Evolutionary conservation across 2,113 vertebrate species (phyloP), one percentile per base, ranked within the genome.

Genomic region (Acanthisitta chloris): DNA sequence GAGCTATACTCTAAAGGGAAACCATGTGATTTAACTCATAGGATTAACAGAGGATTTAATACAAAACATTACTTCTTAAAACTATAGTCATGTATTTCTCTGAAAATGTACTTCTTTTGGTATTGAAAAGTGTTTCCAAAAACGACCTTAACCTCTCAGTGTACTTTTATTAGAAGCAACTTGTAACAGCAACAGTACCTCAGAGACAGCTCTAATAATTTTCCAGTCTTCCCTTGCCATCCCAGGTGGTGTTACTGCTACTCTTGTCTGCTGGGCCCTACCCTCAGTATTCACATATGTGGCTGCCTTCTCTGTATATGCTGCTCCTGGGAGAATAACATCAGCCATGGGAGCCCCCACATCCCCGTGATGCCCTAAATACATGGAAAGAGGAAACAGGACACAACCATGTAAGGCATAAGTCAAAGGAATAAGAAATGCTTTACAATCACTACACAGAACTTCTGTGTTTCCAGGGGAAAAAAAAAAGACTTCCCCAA

Each of bases 221-320:
- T 97, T 99, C 99, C 99, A 99, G 98, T 99, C 99, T 86, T 99
- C 99, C 88, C 99, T 98, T 58, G 99, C 99, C 97, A 99, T 95
- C 36, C 99, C 99, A 5, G 99, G 99, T 14, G 99, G 97, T 4
- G 99, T 99, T 73, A 99, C 99, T 3, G 99, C 99, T 82, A 99
- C 88, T 88, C 98, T 98, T 38, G 99, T 99, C 96, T 99, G 98
- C 74, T 99, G 99, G 87, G 99, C 99, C 90, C 99, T 96, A 18
- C 99, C 99, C 96, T 99, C 99, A 1, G 99, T 99, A 95, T 99
- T 99, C 59, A 99, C 99, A 0, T 99, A 99, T 1, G 99, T 99
- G 81, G 96, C 98, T 2, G 97, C 97, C 92, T 99, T 99, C 97
- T 99, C 99, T 12, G 99, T 99, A 95, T 99, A 99, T 1, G 99